Evolutionary conservation across 30 jellyfish, hydroid and myxozoan genomes (phyloP).

Genomic region (Cassiopea andromeda): DNA sequence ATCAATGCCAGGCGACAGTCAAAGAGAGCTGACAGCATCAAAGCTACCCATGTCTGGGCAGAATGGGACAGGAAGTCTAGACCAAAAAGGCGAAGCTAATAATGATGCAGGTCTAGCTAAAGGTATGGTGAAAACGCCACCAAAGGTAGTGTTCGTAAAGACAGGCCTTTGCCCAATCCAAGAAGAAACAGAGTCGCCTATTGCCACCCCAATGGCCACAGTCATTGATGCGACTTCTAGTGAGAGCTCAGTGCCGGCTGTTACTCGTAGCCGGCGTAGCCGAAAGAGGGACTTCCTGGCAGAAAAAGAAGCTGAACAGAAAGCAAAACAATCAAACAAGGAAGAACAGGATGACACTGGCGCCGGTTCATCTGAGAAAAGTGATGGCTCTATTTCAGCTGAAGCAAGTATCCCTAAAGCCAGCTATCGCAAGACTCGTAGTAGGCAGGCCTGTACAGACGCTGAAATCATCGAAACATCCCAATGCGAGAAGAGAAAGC

Average conservation of each 20-base stretch:
- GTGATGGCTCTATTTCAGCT: neutral
- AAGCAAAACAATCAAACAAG: neutral
- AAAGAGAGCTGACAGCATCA: neutral
- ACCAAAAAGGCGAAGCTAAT: neutral
- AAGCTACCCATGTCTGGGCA: neutral
- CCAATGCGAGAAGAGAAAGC: neutral
- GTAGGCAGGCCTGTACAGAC: neutral
- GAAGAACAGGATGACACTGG: neutral
- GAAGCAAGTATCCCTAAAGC: neutral
- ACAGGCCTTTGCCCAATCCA: slow-evolving; percentile 13
- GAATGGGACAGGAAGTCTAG: neutral
- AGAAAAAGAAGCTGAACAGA: neutral
- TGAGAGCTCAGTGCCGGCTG: neutral
- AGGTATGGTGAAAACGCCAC: slow-evolving; percentile 32
- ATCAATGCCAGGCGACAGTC: neutral
- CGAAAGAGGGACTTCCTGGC: neutral
- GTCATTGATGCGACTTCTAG: neutral
- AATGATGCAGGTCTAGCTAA: slow-evolving; percentile 32
- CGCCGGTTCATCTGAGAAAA: neutral
- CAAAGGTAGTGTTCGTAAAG: neutral
- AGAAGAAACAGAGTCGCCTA: slow-evolving; percentile 26
- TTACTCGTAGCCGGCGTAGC: slow-evolving; percentile 2
- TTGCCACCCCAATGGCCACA: slow-evolving; percentile 1
- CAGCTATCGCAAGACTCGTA: neutral
- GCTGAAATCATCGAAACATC: neutral